Evolutionary conservation across 2,797 vertebrate species (phyloP).

Genomic region (Columba guinea): DNA sequence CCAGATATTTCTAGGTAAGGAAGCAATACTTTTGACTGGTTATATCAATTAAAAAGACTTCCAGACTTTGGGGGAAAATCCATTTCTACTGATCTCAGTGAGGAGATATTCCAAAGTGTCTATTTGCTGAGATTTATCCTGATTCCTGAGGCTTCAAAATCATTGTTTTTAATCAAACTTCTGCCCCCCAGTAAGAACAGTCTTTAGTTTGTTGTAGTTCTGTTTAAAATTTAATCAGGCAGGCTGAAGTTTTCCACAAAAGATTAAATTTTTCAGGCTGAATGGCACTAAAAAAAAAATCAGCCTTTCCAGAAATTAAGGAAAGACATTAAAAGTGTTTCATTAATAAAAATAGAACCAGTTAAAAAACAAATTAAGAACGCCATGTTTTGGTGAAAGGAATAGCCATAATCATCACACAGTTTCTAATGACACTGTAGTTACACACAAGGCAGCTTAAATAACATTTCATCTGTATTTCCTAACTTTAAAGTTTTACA

Average conservation of each 20-base stretch:
- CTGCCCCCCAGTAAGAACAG: neutral
- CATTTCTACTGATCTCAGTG: neutral
- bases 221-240: neutral
- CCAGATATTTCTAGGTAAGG: neutral
- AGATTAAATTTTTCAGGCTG: neutral
- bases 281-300: neutral
- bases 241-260: neutral
- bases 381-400: neutral
- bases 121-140: neutral
- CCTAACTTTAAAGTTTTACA: neutral
- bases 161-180: neutral
- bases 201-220: neutral
- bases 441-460: neutral
- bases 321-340: neutral
- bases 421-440: neutral
- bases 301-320: neutral
- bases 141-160: neutral
- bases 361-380: neutral
- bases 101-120: neutral
- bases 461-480: neutral
- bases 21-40: neutral
- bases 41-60: neutral
- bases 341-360: neutral
- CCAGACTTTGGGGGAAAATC: neutral
- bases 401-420: neutral